Base-by-base conservation (phyloP, 1,140 invertebrate species). In the Heliconius nattereri region DNA sequence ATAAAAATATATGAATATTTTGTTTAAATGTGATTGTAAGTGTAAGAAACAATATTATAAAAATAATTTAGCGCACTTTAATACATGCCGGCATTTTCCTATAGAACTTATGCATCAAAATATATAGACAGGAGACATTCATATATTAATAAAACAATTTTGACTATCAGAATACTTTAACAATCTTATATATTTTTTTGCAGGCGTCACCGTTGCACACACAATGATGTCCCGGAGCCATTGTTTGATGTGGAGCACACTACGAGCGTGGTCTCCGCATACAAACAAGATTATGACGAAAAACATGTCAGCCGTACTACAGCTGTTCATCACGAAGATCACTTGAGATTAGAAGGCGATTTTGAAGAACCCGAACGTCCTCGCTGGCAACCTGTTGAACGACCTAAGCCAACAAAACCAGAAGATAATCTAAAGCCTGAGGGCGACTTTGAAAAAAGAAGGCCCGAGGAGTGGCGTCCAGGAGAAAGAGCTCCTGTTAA, bases 271-370 rank as follows among this genome's bases (percentile, higher is more conserved):
- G 95, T 95, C 23, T 96, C 96, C 77, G 96, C 96, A 19, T 97
- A 97, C 87, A 94, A 95, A 71, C 92, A 96, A 80, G 96, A 97
- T 85, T 97, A 95, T 86, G 95, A 96, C 80, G 95, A 96, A 87
- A 97, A 97, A 83, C 95, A 95, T 75, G 95, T 96, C 20, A 95
- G 94, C 86, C 87, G 95, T 86, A 94, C 91, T 19, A 94, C 91
- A 49, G 95, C 94, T 54, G 95, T 95, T 71, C 90, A 91, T 76
- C 95, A 95, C 49, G 92, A 95, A 83, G 95, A 96, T 84, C 96
- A 96, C 85, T 87, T 96, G 52, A 78, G 88, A 81, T 93, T 95
- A 1, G 95, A 96, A 89, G 96, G 96, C 6, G 91, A 92, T 0
- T 95, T 96, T 85, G 86, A 94, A 89, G 91, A 75, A 91, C 94